phyloP scores from a whole-genome alignment of 2,888 invertebrate species.

The Perizoma affinitatum region DNA sequence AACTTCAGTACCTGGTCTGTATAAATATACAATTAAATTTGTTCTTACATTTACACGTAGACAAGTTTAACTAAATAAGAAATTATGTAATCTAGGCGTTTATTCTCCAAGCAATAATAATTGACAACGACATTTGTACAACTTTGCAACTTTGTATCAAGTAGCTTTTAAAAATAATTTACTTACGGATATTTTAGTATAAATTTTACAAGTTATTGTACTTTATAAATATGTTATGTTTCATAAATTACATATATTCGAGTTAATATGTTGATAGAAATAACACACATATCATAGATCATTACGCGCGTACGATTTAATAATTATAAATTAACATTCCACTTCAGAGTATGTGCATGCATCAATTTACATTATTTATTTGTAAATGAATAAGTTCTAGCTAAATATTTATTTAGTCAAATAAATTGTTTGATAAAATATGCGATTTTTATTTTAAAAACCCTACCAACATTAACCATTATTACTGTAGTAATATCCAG shows the following conservation, averaged over 20 bases:
- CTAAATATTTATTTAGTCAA: slow-evolving; percentile 59
- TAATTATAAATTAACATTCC: slow-evolving; percentile 37
- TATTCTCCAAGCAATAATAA: background rate
- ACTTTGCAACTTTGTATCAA: slow-evolving; percentile 8
- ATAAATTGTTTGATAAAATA: slow-evolving; percentile 39
- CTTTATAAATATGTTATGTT: slow-evolving; percentile 10
- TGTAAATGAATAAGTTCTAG: slow-evolving; percentile 50
- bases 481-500: too few relatives aligned
- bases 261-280: slow-evolving; percentile 22
- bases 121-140: slow-evolving; percentile 24
- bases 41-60: too few relatives aligned
- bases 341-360: slow-evolving; percentile 30
- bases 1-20: slow-evolving; percentile 4
- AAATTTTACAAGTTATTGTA: slow-evolving; percentile 13
- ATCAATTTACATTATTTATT: slow-evolving; percentile 50
- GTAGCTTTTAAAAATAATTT: slow-evolving; percentile 5
- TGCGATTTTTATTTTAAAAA: background rate
- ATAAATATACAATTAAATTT: background rate
- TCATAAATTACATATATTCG: slow-evolving; percentile 9
- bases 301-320: slow-evolving; percentile 24
- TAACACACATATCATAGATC: slow-evolving; percentile 35
- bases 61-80: too few relatives aligned
- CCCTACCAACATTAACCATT: too few relatives aligned
- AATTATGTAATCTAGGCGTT: too few relatives aligned
- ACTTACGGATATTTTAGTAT: slow-evolving; percentile 10